Conservation (phyloP, 2,797 vertebrate genomes). For the Mycteria americana region DNA sequence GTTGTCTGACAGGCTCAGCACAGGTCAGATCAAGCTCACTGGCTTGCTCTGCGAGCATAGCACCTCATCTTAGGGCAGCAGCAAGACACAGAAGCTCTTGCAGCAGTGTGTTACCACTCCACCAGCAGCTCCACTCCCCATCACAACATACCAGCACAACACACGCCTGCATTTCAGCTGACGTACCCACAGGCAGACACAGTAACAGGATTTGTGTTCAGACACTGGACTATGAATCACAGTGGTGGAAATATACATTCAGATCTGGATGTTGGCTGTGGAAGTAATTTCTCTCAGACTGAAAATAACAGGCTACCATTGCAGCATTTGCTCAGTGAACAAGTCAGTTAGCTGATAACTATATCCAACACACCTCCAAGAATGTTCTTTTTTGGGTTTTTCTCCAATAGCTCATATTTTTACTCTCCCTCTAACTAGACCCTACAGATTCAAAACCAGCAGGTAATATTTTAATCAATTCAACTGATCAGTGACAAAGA, state of each 20-base stretch:
- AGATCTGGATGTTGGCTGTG: background rate
- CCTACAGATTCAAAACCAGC: background rate
- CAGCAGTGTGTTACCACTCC: background rate
- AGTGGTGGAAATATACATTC: background rate
- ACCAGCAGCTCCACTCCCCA: background rate
- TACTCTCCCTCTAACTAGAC: background rate
- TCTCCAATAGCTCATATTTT: background rate
- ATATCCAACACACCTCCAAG: background rate
- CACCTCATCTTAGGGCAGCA: background rate
- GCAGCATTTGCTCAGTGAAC: background rate
- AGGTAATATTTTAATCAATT: background rate
- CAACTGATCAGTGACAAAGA: background rate
- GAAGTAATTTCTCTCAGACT: background rate
- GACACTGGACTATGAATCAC: background rate
- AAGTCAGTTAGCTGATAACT: background rate
- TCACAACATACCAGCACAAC: background rate
- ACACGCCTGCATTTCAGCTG: background rate
- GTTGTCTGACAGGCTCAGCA: too few species aligned
- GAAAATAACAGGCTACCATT: background rate
- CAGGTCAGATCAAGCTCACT: background rate
- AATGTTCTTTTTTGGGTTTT: rapidly evolving
- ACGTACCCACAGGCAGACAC: rapidly evolving
- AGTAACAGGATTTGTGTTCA: background rate
- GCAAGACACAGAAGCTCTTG: background rate
- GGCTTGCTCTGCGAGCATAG: background rate